Percentiles rank a stretch among this genome's conserved stretches.
phyloP scores from a whole-genome alignment of 2,113 vertebrate species.

The Semicossyphus pulcher region DNA sequence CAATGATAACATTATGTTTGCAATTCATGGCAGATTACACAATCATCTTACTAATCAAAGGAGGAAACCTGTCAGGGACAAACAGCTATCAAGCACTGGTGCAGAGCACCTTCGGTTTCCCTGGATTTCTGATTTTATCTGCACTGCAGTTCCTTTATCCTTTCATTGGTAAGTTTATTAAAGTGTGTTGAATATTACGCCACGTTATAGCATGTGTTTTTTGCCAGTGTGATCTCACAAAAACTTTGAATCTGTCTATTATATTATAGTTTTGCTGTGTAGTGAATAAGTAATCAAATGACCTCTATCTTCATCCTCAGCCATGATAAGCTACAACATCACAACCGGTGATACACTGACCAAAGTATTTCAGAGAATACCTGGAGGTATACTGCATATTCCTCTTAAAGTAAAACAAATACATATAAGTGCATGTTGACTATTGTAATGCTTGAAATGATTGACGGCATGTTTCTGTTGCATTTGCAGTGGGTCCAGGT shows the following conservation, averaged over 20 bases:
- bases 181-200: background rate
- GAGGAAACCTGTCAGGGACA: constrained; percentile 89
- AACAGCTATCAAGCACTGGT: constrained; percentile 94
- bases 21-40: constrained; percentile 89
- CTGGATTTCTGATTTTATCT: constrained; percentile 91
- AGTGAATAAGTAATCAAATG: background rate
- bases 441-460: background rate
- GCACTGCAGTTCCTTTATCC: constrained; percentile 94
- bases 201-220: background rate
- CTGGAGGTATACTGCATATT: constrained; percentile 86
- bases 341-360: constrained; percentile 93
- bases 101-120: constrained; percentile 88
- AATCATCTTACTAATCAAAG: constrained; percentile 94
- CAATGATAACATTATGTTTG: constrained; percentile 5
- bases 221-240: background rate
- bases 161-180: constrained; percentile 91
- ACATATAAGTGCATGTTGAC: background rate
- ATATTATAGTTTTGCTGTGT: background rate
- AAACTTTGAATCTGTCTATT: background rate
- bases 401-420: background rate
- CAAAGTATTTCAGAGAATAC: constrained; percentile 94
- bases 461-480: background rate
- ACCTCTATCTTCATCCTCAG: constrained; percentile 78
- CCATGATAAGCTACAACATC: constrained; percentile 99
- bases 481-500: constrained; percentile 86